Conservation (phyloP, 2,888 invertebrate species). For the Calephelis perditalis region DNA sequence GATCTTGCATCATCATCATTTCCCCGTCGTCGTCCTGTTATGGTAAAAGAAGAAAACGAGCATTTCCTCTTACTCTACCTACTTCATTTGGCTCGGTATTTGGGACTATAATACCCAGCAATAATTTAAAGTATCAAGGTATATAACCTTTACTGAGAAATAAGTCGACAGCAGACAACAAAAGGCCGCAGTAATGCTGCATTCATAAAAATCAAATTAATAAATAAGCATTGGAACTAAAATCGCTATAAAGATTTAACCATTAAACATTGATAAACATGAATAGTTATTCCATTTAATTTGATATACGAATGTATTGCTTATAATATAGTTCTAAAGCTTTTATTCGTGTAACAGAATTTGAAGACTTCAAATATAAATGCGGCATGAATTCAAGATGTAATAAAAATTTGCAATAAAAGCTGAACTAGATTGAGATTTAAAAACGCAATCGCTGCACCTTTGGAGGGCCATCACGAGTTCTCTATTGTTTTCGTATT, state of each 20-base stretch:
- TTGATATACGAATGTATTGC: background rate
- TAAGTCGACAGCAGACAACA: background rate
- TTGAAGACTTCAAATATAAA: slow-evolving; percentile 18
- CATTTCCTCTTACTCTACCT: no score
- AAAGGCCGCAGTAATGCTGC: background rate
- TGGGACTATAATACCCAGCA: no score
- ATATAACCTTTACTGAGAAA: background rate
- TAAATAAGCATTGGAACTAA: background rate
- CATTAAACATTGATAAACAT: background rate
- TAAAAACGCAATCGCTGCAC: slow-evolving; percentile 38
- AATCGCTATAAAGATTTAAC: background rate
- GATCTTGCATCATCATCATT: no score
- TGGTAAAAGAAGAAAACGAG: no score
- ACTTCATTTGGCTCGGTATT: no score
- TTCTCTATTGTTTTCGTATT: slow-evolving; percentile 22
- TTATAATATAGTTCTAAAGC: background rate
- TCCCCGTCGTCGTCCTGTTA: no score
- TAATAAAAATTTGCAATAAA: slow-evolving; percentile 42
- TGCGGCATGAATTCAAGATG: slow-evolving; percentile 39
- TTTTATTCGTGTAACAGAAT: background rate
- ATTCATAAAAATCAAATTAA: slow-evolving; percentile 3
- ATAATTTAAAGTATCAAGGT: no score
- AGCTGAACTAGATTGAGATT: slow-evolving; percentile 40
- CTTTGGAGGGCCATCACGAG: slow-evolving; percentile 26
- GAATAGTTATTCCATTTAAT: background rate